Evolutionary conservation across 1,140 invertebrate species (phyloP), one percentile per base, ranked within the genome.

Genomic region (Tenebrio molitor): DNA sequence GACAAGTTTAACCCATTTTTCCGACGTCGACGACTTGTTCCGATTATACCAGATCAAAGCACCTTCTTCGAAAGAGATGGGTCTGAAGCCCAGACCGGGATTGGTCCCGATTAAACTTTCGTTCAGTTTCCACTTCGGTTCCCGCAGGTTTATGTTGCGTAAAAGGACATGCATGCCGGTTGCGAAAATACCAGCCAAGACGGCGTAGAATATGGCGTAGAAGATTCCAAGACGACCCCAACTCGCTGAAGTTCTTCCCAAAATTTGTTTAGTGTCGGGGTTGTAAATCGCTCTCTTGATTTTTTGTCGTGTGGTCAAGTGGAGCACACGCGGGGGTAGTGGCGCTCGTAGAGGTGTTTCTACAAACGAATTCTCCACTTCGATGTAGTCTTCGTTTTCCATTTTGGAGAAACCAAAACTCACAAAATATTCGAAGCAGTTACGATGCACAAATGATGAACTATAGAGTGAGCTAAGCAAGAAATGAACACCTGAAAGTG

Each of bases 1-100:
- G n/a, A 95, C 81, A 42, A 89, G 83, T 0, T 86, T 78, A 1
- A 88, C 86, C 89, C 93, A 96, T 70, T 87, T 88, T 16, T 88
- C 76, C 21, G 89, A 85, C 67, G 91, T 88, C 0, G 86, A 88
- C 10, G 81, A 72, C 64, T 93, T 91, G 12, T 86, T 85, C 1
- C 86, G 84, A 62, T 88, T 87, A 80, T 92, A 96, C 87, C 90
- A 91, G 78, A 98, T 93, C 0, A 97, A 85, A 1, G 95, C 94
- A 44, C 91, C 91, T 73, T 94, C 90, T 68, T 87, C 82, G 0
- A 88, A 84, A 19, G 95, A 87, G 62, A 94, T 86, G 0, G 96
- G 96, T 53, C 95, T 87, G 82, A 95, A 96, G 41, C 95, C 95
- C 80, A 97, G 84, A n/a, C 93, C 95, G 78, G 95, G 95, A 87